A percentile compares a stretch with the other conserved stretches of the same genome.
Conservation (phyloP, 2,797 vertebrate genomes). For the Carapus acus region DNA sequence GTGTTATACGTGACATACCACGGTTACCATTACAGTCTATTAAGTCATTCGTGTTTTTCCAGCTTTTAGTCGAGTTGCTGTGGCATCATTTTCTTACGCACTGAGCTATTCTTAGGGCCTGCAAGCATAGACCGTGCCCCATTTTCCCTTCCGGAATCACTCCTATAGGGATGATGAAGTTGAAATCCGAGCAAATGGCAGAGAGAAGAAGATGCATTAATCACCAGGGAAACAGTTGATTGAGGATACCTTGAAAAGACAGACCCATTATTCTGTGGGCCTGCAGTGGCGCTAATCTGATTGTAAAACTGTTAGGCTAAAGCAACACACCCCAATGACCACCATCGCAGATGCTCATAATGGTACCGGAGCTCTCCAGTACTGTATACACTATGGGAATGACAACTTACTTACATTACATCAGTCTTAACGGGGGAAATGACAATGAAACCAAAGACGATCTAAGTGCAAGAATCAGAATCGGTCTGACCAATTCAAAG, state of each 20-base stretch:
- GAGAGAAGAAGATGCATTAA: conserved; percentile 63
- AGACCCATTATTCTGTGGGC: conserved; percentile 64
- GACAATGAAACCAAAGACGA: conserved; percentile 12
- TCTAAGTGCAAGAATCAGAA: too few relatives aligned
- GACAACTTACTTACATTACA: conserved; percentile 23
- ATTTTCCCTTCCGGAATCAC: conserved; percentile 60
- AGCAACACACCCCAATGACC: conserved; percentile 59
- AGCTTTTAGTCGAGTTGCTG: conserved; percentile 51
- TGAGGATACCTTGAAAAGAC: conserved; percentile 68
- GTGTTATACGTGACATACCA: conserved; percentile 20
- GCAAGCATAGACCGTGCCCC: conserved; percentile 55
- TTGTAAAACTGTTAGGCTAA: conserved; percentile 69
- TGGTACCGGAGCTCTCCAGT: conserved; percentile 28
- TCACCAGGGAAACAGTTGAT: conserved; percentile 71
- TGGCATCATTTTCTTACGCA: conserved; percentile 54
- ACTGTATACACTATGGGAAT: conserved; percentile 9
- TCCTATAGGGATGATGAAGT: conserved; percentile 65
- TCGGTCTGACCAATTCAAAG: too few relatives aligned
- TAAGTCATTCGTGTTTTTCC: conserved; percentile 47
- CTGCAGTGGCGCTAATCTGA: conserved; percentile 68
- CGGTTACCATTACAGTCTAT: conserved; percentile 24
- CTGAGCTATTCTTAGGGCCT: conserved; percentile 70
- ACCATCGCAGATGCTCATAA: conserved; percentile 46
- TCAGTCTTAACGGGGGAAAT: conserved; percentile 16
- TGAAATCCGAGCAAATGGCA: conserved; percentile 66